Base-by-base conservation (phyloP, 2,888 invertebrate genomes). In the Caenorhabditis imperialis region DNA sequence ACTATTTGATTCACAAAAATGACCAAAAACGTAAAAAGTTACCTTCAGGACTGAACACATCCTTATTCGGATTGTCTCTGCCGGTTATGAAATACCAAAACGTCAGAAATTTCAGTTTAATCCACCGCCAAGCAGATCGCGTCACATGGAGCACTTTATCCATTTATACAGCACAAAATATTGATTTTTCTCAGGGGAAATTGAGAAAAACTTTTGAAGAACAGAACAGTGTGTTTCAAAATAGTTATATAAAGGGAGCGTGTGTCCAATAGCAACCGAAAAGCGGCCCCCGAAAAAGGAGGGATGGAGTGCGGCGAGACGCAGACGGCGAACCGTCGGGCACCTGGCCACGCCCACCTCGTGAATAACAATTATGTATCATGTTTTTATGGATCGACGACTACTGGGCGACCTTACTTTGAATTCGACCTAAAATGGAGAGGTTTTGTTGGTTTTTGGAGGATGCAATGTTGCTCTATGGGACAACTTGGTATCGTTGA, bases 11-110 rank as follows among this genome's bases (percentile, higher is more conserved):
- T n/a, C n/a, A n/a, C n/a, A n/a, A n/a, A n/a, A n/a, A n/a, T n/a
- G n/a, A n/a, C n/a, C 14, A 18, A 22, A 30, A 18, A 25, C 1
- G 8, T 6, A 20, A 25, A 22, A 53, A 38, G 8, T 25, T 55
- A 74, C 74, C 74, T 69, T 74, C 69, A 8, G 61, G 40, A 45
- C 45, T 55, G 20, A 57, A 67, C 18, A 61, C 42, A 23, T 40
- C 61, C 8, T 23, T 53, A 37, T 40, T 20, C 14, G 42, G 33
- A 4, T 44, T 23, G 20, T 61, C 27, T n/a, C 33, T 44, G 12
- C 69, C 62, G 23, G 61, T 62, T 1, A 61, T 6, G 69, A 62
- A 74, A 35, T 37, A 37, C 57, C 62, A 69, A 23, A 73, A 45
- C 12, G 61, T 25, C 38, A 73, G 18, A 38, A 73, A 55, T 51